phyloP scores from a whole-genome alignment of 2,888 invertebrate genomes.

The Caenorhabditis afra region DNA sequence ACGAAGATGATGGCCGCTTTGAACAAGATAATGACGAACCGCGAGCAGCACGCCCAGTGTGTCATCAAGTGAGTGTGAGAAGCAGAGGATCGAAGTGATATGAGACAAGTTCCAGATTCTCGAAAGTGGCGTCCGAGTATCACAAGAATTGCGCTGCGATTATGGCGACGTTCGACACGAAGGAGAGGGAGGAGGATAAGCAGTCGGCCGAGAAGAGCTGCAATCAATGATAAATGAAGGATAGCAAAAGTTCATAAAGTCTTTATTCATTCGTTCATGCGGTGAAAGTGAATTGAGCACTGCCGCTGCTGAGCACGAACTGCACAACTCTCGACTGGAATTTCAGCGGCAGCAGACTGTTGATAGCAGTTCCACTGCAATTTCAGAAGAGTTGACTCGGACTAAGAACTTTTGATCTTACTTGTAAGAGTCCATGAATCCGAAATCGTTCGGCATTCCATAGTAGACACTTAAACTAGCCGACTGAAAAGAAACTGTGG shows the following conservation, averaged over 20 bases:
- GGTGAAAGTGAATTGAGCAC: conserved; percentile 6
- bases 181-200: neutral
- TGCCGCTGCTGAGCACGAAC: conserved; percentile 22
- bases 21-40: neutral
- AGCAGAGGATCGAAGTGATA: neutral
- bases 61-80: conserved; percentile 14
- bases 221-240: neutral
- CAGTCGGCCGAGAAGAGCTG: neutral
- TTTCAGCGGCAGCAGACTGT: too few relatives aligned
- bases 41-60: conserved; percentile 5
- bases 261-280: neutral
- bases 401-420: too few relatives aligned
- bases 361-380: too few relatives aligned
- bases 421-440: too few relatives aligned
- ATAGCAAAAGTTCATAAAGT: too few relatives aligned
- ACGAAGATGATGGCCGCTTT: conserved; percentile 11
- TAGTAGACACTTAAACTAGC: too few relatives aligned
- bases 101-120: conserved; percentile 6
- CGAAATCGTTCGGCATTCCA: too few relatives aligned
- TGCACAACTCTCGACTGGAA: too few relatives aligned
- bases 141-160: conserved; percentile 2
- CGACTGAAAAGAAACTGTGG: too few relatives aligned
- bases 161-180: conserved; percentile 2
- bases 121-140: conserved; percentile 18
- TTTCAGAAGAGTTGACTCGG: too few relatives aligned